Base-by-base conservation (phyloP, 1,140 invertebrate genomes). In the Holcopasites calliopsidis region DNA sequence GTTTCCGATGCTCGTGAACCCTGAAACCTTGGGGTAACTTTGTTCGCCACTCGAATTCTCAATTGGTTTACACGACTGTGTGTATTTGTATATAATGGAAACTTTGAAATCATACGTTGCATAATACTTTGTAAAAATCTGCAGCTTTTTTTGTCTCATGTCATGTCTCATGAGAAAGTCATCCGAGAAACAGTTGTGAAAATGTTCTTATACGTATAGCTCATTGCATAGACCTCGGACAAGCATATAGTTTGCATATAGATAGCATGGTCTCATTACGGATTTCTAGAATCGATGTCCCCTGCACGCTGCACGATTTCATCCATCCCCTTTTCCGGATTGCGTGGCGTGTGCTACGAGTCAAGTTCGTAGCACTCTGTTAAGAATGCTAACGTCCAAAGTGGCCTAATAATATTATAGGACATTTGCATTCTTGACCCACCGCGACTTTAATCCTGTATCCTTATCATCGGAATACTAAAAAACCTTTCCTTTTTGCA, bases 251-350 rank as follows among this genome's bases (percentile, higher is more conserved):
- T 18, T 78, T 58, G 49, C 66, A 57, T 85, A 80, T 85, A 80
- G 81, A 87, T 88, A 89, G 89, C 86, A 89, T 90, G 88, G 85
- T 89, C 89, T 90, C 89, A 84, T 74, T 88, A 89, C 87, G 80
- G 82, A 89, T 89, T 90, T 89, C n/a, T 82, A 84, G 66, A 81
- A 73, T 60, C 68, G 68, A 81, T 72, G 76, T 55, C 77, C 80
- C 73, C 57, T 85, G 87, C 87, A 88, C 72, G 86, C 64, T 85
- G 85, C 87, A 89, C 83, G 87, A 82, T 79, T 26, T 72, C 54
- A 69, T 69, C 64, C 66, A 26, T 50, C 26, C 21, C 38, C 3
- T 40, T 11, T 38, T 33, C 21, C 31, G 10, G 18, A 4, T 10
- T 3, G 0, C n/a, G 35, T 44, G 61, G 47, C 33, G 52, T 26